Evolutionary conservation across 53 echinoderm and acorn worm genomes (phyloP).

Genomic region (Pentamera pediparva): DNA sequence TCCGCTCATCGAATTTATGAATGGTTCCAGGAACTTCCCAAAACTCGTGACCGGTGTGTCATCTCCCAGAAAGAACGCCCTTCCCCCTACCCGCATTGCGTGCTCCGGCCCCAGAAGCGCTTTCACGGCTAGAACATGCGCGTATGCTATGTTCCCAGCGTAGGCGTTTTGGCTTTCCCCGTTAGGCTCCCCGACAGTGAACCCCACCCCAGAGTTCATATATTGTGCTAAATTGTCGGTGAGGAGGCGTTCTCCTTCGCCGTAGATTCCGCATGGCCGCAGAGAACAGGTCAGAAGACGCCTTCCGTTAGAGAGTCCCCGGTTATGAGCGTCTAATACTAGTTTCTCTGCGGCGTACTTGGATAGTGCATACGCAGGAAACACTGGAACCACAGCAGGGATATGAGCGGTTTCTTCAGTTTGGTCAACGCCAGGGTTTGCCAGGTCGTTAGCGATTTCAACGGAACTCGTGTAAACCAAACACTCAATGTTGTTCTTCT

Average conservation of each 20-base stretch:
- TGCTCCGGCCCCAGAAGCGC: slow-evolving; percentile 19
- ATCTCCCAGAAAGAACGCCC: slow-evolving; percentile 56
- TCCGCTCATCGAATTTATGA: slow-evolving; percentile 19
- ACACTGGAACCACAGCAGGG: slow-evolving; percentile 10
- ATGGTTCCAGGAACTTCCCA: slow-evolving; percentile 41
- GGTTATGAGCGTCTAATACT: slow-evolving; percentile 48
- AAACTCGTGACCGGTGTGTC: slow-evolving; percentile 49
- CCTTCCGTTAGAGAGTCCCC: slow-evolving; percentile 38
- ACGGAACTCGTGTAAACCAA: slow-evolving; percentile 59
- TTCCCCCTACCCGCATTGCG: slow-evolving; percentile 16
- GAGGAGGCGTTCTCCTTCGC: slow-evolving; percentile 46
- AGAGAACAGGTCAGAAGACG: slow-evolving; percentile 50
- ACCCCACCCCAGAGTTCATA: slow-evolving; percentile 18
- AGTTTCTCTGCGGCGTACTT: slow-evolving; percentile 60
- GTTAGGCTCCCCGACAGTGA: slow-evolving; percentile 30
- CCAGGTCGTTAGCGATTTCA: slow-evolving; percentile 31
- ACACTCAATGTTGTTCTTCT: slow-evolving; percentile 43
- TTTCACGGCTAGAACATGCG: slow-evolving; percentile 46
- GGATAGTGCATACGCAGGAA: slow-evolving; percentile 37
- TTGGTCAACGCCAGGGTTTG: background rate
- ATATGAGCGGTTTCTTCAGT: slow-evolving; percentile 27
- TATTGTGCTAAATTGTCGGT: background rate
- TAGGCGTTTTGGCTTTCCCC: slow-evolving; percentile 54
- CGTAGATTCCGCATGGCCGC: slow-evolving; percentile 47
- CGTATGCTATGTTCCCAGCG: slow-evolving; percentile 62